Evolutionary conservation across 1,140 invertebrate species (phyloP), one percentile per base, ranked within the genome.

Genomic region (Patella vulgata): DNA sequence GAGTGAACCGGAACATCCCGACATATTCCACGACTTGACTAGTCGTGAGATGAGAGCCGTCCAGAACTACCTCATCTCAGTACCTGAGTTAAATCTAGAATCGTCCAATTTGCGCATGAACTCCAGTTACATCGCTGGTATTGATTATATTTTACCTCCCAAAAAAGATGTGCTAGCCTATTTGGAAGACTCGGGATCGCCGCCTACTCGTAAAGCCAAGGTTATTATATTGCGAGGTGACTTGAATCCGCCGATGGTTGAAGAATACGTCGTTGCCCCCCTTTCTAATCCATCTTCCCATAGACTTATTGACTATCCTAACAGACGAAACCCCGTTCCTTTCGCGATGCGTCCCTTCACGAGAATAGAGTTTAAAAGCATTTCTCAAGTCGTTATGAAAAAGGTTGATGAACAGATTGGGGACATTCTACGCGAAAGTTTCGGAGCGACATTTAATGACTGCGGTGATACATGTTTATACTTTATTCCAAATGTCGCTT

Each of bases 261-360:
- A 76, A 50, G 80, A 82, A 51, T 81, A 82, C 55, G 40, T 74
- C 17, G 70, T 82, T 21, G 74, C 72, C 17, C 67, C 71, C 9
- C 47, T 81, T 3, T 70, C 70, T 5, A 68, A 72, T 11, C 64
- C 71, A 3, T 56, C 62, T 1, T 68, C 70, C 48, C 57, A 68
- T n/a, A 27, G 44, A 11, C 46, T 76, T 28, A 31, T 72, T 1
- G 52, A 66, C n/a, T 73, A 62, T 2, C 40, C 52, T 1, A 52
- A 63, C 5, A 56, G 73, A 9, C 66, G 65, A 57, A 77, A 71
- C 11, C 59, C 55, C 1, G 63, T 79, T 14, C 75, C 78, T 0
- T 77, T 73, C 44, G 61, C 65, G 19, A 63, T 73, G 28, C 48
- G 77, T 51, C 78, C 79, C 9, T 78, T 74, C 47, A 77, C 74